Percentiles rank a stretch among this genome's conserved stretches.
These are phyloP conservation scores for Ursus arctos DNA, from an alignment of 2,113 vertebrate species.

Conservation along the genomic window DNA sequence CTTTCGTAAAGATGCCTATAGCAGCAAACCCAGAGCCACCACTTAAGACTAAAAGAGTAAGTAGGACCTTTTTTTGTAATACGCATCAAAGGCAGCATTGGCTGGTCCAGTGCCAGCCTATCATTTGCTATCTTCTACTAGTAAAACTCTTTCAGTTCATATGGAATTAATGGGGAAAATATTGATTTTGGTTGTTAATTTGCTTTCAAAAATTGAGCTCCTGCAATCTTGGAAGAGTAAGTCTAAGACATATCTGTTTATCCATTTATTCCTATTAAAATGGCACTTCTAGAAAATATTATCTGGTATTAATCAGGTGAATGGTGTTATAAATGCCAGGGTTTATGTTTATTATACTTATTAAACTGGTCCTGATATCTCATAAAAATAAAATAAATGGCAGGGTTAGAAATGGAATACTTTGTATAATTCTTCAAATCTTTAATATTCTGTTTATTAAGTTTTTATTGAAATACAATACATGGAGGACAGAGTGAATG, in stretches of 20 bases:
- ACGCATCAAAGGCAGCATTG: constrained; percentile 30
- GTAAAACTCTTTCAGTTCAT: constrained; percentile 75
- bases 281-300: constrained; percentile 86
- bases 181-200: constrained; percentile 87
- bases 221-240: constrained; percentile 80
- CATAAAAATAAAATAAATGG: constrained; percentile 86
- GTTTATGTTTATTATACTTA: constrained; percentile 89
- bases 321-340: constrained; percentile 86
- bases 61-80: constrained; percentile 43
- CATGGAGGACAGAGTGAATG: constrained; percentile 73
- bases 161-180: constrained; percentile 79
- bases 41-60: not conserved
- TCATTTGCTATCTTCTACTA: constrained; percentile 64
- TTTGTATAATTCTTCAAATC: constrained; percentile 86
- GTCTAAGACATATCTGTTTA: constrained; percentile 85
- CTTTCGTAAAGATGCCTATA: not conserved
- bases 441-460: constrained; percentile 86
- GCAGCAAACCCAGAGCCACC: not conserved
- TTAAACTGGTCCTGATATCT: constrained; percentile 86
- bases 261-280: constrained; percentile 87
- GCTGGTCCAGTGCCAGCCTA: not conserved
- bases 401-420: constrained; percentile 82
- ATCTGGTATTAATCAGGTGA: constrained; percentile 87
- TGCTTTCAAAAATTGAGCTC: constrained; percentile 88
- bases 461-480: constrained; percentile 86